phyloP scores from a whole-genome alignment of 2,113 vertebrate species.

The Lampris incognitus region DNA sequence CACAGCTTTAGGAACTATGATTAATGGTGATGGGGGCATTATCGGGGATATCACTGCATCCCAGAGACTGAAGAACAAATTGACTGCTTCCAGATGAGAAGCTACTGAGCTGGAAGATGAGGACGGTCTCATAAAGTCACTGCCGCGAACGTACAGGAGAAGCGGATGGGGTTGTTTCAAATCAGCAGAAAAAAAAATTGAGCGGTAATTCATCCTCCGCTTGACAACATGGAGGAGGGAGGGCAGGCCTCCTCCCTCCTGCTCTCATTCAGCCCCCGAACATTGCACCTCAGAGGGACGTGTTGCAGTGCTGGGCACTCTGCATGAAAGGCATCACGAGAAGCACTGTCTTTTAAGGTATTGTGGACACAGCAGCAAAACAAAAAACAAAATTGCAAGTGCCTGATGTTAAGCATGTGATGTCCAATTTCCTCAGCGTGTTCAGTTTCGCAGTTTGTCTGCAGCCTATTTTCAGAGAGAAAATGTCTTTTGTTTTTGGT shows the following conservation, averaged over 20 bases:
- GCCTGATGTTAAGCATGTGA: too few species aligned
- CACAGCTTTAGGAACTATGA: conserved; percentile 10
- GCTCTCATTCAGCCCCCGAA: background rate
- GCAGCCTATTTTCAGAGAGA: too few species aligned
- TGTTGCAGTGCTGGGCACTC: too few species aligned
- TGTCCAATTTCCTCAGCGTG: too few species aligned
- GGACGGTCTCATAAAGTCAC: background rate
- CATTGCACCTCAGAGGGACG: too few species aligned
- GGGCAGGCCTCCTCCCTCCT: background rate
- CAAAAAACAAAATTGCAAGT: too few species aligned
- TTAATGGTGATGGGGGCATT: conserved; percentile 23
- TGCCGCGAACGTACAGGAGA: background rate
- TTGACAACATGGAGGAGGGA: conserved; percentile 4
- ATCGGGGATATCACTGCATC: conserved; percentile 2
- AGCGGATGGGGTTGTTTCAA: background rate
- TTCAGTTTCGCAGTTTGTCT: too few species aligned
- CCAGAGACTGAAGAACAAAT: conserved; percentile 11
- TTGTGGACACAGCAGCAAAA: too few species aligned
- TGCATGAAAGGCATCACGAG: too few species aligned
- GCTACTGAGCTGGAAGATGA: conserved; percentile 32
- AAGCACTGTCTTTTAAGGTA: too few species aligned
- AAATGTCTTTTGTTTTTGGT: too few species aligned
- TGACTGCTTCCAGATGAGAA: conserved; percentile 17
- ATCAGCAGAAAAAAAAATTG: conserved; percentile 10
- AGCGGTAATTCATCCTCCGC: conserved; percentile 1